Evolutionary conservation across 1,140 invertebrate genomes (phyloP).

Genomic region (Bombus picipes): DNA sequence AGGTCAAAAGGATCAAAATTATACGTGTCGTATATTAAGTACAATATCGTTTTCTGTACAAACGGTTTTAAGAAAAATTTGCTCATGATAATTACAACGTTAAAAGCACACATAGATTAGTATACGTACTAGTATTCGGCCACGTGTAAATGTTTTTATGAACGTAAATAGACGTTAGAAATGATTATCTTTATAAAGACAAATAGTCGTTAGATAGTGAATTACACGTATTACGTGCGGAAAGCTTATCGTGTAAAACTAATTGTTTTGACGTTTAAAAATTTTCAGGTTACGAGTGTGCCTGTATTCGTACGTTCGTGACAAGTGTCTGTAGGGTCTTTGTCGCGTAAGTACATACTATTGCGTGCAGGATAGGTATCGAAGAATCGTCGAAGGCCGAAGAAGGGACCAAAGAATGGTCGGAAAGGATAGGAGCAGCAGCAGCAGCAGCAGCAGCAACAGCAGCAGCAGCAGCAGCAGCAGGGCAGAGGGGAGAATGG

Average conservation of each 20-base stretch:
- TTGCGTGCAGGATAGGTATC: constrained; percentile 22
- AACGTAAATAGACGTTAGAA: not conserved
- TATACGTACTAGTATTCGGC: not conserved
- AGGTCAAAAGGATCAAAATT: not conserved
- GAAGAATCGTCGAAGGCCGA: constrained; percentile 55
- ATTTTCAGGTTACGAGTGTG: not conserved
- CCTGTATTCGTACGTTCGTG: not conserved
- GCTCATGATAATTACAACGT: not conserved
- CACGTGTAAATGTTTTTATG: not conserved
- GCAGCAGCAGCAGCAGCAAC: too few relatives aligned
- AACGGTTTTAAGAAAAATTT: not conserved
- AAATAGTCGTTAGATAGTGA: not conserved
- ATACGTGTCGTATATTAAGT: not conserved
- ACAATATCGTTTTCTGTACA: not conserved
- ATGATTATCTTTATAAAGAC: not conserved
- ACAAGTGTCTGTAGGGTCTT: constrained; percentile 28
- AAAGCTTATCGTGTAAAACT: not conserved
- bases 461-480: not conserved
- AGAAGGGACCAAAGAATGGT: constrained; percentile 49
- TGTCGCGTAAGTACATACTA: constrained; percentile 24
- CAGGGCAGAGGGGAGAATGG: constrained; percentile 17
- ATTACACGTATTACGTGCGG: not conserved
- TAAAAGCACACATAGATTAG: not conserved
- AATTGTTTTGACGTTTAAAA: not conserved
- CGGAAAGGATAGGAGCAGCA: constrained; percentile 14